phyloP scores from a whole-genome alignment of 2,797 vertebrate species.

The Cephalopachus bancanus region DNA sequence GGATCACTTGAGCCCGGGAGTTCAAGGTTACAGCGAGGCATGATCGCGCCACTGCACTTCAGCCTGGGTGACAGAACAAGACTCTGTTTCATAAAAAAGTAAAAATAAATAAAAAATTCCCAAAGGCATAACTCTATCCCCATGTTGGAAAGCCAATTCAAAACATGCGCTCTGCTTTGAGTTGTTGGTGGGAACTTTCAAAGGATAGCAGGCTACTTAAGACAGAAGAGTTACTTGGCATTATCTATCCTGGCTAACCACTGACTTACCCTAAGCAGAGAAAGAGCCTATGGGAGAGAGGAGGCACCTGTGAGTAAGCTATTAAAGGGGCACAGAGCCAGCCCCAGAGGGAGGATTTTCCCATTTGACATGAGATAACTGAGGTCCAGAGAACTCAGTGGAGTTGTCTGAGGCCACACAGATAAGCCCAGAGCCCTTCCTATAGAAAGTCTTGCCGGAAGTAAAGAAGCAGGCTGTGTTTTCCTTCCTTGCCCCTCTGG shows the following conservation, averaged over 20 bases:
- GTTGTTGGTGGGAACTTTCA: background rate
- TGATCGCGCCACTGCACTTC: too few relatives aligned
- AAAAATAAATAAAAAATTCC: too few relatives aligned
- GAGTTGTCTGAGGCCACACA: background rate
- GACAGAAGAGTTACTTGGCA: background rate
- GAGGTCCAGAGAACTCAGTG: background rate
- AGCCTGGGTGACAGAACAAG: too few relatives aligned
- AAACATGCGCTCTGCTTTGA: constrained; percentile 15
- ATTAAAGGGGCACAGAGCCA: background rate
- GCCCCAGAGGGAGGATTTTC: background rate
- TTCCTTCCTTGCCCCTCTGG: background rate
- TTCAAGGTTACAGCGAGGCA: too few relatives aligned
- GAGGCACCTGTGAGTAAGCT: background rate
- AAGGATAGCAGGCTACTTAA: background rate
- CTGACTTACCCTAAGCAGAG: background rate
- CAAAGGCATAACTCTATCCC: background rate
- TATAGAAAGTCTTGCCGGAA: background rate
- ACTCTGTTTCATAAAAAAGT: too few relatives aligned
- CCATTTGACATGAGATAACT: background rate
- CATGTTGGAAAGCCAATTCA: background rate
- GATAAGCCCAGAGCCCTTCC: background rate
- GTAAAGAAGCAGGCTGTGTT: constrained; percentile 10
- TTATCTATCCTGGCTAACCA: background rate
- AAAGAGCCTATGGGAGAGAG: background rate
- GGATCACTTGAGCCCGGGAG: too few relatives aligned